phyloP scores from a whole-genome alignment of 2,113 vertebrate species.

The Etheostoma cragini region DNA sequence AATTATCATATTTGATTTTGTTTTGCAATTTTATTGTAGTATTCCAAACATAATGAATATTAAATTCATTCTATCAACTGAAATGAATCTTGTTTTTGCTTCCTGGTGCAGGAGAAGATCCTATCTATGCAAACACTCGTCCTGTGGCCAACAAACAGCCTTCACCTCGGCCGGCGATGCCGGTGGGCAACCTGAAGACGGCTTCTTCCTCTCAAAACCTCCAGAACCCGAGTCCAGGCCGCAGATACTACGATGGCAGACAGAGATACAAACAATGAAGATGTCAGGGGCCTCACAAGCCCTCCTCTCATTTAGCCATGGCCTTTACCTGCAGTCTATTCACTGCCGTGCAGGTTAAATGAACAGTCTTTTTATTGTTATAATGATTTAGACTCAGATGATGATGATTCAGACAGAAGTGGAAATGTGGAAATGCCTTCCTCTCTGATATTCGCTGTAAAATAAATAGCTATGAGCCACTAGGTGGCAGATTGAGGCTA shows the following conservation, averaged over 20 bases:
- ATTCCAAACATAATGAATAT: background rate
- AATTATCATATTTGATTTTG: no score
- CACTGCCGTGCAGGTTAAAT: no score
- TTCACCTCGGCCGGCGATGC: conserved; percentile 18
- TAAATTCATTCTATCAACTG: background rate
- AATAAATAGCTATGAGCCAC: conserved; percentile 32
- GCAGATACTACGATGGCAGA: conserved; percentile 22
- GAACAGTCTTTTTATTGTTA: no score
- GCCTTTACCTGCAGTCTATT: no score
- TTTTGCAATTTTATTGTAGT: no score
- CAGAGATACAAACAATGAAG: background rate
- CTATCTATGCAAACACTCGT: conserved; percentile 67
- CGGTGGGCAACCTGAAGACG: conserved; percentile 7
- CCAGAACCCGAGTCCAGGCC: conserved; percentile 4
- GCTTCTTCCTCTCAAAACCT: conserved; percentile 8
- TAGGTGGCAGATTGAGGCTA: conserved; percentile 51
- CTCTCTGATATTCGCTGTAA: background rate
- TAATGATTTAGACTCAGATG: no score
- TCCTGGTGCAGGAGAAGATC: conserved; percentile 24
- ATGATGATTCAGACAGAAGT: no score
- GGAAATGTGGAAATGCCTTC: background rate
- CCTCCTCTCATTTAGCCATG: background rate
- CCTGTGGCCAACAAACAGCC: conserved; percentile 36
- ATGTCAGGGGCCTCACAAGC: background rate
- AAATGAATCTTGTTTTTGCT: background rate